These are phyloP conservation scores for Lytechinus variegatus DNA, from an alignment of 35 echinoderm and acorn worm species.

Conservation along the genomic window DNA sequence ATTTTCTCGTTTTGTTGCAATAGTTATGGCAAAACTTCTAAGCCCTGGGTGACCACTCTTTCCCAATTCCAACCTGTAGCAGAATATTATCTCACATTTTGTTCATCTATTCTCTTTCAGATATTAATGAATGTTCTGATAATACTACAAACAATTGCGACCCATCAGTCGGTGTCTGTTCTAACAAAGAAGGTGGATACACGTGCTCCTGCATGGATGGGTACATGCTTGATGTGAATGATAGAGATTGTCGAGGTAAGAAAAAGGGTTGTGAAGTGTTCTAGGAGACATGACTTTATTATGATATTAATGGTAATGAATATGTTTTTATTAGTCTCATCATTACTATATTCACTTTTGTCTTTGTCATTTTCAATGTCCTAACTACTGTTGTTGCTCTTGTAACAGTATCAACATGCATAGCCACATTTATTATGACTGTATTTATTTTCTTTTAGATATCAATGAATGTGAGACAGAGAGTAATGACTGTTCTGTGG, in stretches of 20 bases:
- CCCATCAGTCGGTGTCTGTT: slow-evolving; percentile 48
- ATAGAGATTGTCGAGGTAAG: slow-evolving; percentile 58
- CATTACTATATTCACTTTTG: neutral
- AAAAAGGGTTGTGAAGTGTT: neutral
- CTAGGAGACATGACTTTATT: too few relatives aligned
- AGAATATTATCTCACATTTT: neutral
- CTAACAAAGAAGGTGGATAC: slow-evolving; percentile 66
- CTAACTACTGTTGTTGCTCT: neutral
- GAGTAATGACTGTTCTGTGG: slow-evolving; percentile 54
- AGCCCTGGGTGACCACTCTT: too few relatives aligned
- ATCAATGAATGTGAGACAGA: slow-evolving; percentile 65
- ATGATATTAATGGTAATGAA: neutral
- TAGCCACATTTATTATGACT: neutral
- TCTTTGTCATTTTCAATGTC: neutral
- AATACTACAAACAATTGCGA: slow-evolving; percentile 60
- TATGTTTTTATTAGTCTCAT: neutral
- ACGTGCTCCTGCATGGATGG: slow-evolving; percentile 62
- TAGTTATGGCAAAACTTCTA: too few relatives aligned
- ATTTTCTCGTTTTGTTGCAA: too few relatives aligned
- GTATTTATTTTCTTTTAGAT: slow-evolving; percentile 43
- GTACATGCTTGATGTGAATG: slow-evolving; percentile 61
- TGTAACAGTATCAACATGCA: too few relatives aligned
- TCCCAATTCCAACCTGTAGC: too few relatives aligned
- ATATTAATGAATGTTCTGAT: slow-evolving; percentile 72
- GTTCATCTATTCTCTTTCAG: slow-evolving; percentile 26